These are phyloP conservation scores for Drosophila fungiperda DNA, from an alignment of 2,888 invertebrate genomes.

Conservation along the genomic window DNA sequence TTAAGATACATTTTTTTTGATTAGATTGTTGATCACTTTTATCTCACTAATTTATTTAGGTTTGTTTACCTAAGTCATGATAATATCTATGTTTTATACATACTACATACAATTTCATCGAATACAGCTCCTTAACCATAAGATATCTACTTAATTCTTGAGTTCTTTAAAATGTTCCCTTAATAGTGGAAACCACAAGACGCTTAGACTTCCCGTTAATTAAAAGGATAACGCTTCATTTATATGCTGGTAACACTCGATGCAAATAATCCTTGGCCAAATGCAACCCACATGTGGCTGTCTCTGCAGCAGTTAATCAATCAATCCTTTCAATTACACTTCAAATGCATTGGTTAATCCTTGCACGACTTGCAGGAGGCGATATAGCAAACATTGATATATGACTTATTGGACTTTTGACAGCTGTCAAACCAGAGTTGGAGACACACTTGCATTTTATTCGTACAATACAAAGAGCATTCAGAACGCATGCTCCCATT, in stretches of 20 bases:
- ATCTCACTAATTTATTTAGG: not conserved
- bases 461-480: constrained; percentile 3
- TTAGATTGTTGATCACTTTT: not conserved
- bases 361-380: constrained; percentile 42
- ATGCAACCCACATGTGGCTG: constrained; percentile 54
- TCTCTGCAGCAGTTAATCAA: constrained; percentile 40
- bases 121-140: not conserved
- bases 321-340: constrained; percentile 63
- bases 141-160: not conserved
- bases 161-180: too few species aligned
- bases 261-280: constrained; percentile 24
- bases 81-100: not conserved
- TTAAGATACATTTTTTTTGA: not conserved
- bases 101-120: not conserved
- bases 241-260: constrained; percentile 37
- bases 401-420: constrained; percentile 81
- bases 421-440: constrained; percentile 78
- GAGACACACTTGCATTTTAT: constrained; percentile 57
- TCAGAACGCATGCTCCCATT: constrained; percentile 35
- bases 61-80: not conserved
- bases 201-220: constrained; percentile 5
- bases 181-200: not conserved
- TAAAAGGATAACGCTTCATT: constrained; percentile 15
- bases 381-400: constrained; percentile 54
- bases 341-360: constrained; percentile 58